Percentiles rank a stretch among this genome's conserved stretches.
phyloP scores from a whole-genome alignment of 2,113 vertebrate species.

The Pseudorasbora parva region DNA sequence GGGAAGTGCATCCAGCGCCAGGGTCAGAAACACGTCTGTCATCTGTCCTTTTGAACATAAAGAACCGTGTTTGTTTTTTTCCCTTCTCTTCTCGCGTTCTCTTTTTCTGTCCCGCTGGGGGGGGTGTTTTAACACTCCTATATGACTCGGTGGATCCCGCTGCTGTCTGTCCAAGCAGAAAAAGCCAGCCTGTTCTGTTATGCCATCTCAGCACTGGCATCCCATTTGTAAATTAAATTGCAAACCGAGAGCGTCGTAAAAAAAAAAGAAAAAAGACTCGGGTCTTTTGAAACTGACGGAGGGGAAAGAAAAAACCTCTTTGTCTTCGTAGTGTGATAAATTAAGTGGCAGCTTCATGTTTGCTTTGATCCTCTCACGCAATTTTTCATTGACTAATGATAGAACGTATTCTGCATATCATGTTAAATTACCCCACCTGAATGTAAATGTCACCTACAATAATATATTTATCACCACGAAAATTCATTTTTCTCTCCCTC shows the following conservation, averaged over 20 bases:
- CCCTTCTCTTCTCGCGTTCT: conserved; percentile 73
- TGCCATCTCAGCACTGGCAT: conserved; percentile 59
- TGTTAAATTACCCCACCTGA: conserved; percentile 81
- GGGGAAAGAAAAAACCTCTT: conserved; percentile 82
- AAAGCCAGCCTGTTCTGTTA: conserved; percentile 47
- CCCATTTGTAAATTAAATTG: conserved; percentile 90
- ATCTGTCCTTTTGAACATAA: conserved; percentile 80
- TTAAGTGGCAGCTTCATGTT: conserved; percentile 86
- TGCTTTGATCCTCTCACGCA: conserved; percentile 87
- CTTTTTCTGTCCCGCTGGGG: conserved; percentile 70
- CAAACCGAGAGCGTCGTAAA: conserved; percentile 89
- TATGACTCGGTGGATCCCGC: conserved; percentile 42
- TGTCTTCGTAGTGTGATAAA: conserved; percentile 93
- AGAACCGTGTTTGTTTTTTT: conserved; percentile 85
- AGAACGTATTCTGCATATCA: conserved; percentile 81
- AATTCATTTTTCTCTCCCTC: conserved; percentile 65
- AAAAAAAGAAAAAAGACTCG: conserved; percentile 89
- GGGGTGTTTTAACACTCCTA: conserved; percentile 65
- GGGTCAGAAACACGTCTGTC: conserved; percentile 89
- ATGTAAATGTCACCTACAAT: conserved; percentile 67
- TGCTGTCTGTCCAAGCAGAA: conserved; percentile 51
- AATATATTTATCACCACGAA: conserved; percentile 74
- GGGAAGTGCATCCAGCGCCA: conserved; percentile 86
- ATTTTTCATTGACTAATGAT: conserved; percentile 81
- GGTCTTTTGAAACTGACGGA: conserved; percentile 88